These are phyloP conservation scores for Archips crataeganus DNA, from an alignment of 2,888 invertebrate species.

Conservation along the genomic window DNA sequence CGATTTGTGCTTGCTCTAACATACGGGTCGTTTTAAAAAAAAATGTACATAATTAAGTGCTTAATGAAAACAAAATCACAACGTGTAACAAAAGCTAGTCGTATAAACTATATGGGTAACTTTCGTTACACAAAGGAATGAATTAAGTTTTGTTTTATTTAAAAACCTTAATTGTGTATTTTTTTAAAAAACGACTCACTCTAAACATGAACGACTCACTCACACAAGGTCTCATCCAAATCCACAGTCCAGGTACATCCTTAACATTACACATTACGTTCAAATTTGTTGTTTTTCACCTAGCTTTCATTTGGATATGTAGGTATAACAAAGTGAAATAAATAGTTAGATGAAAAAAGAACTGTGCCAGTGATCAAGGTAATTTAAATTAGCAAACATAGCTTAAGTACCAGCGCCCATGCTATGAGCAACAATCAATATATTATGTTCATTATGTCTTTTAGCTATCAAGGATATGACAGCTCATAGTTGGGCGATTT, in stretches of 20 bases:
- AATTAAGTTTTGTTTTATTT: no score
- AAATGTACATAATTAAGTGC: no score
- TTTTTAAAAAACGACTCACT: no score
- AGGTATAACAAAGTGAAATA: constrained; percentile 40
- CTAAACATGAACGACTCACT: no score
- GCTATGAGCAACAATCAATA: constrained; percentile 43
- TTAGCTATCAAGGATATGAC: constrained; percentile 46
- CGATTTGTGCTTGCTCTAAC: no score
- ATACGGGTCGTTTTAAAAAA: no score
- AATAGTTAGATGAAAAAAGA: constrained; percentile 46
- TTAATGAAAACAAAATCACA: no score
- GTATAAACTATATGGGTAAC: no score
- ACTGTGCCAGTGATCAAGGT: constrained; percentile 62
- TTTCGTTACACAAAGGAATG: no score
- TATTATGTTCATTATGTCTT: constrained; percentile 45
- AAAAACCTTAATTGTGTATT: no score
- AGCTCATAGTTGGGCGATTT: constrained; percentile 51
- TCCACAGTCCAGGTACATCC: neutral
- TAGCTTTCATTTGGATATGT: neutral
- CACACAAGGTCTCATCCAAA: neutral
- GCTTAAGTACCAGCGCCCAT: constrained; percentile 43
- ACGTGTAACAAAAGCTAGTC: no score
- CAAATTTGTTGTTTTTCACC: neutral
- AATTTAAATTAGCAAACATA: constrained; percentile 40
- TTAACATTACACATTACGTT: constrained; percentile 31